Base-by-base conservation (phyloP, 2,888 invertebrate genomes). In the Plagodis dolabraria region DNA sequence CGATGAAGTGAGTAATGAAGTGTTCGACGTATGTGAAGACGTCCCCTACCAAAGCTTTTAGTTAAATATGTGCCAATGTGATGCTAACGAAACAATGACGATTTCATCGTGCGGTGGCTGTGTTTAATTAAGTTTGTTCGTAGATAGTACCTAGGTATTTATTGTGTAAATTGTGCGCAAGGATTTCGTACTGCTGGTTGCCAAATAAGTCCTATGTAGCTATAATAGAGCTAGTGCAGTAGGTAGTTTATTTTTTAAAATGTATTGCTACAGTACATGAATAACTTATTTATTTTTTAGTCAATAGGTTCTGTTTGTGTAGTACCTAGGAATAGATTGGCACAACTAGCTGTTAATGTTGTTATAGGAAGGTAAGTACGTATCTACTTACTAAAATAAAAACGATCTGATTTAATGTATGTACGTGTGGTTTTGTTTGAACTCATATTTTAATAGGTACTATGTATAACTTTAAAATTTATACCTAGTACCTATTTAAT, bases 41-140 rank as follows among this genome's bases (percentile, higher is more conserved):
- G 40, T 53, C 47, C 12, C 53, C 47, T n/a, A 44, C 48, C 12
- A 62, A 59, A 51, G 54, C 60, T 60, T 38, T 38, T 10, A 42
- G n/a, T 42, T 42, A 42, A 6, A 6, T n/a, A 10, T 10, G n/a
- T 42, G 42, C 42, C 42, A 10, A 42, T n/a, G 9, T 10, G 42
- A 42, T n/a, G 9, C 5, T 42, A 42, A n/a, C 2, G 42, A 2
- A n/a, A 10, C n/a, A 8, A n/a, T 42, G n/a, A 42, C 5, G 42
- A 42, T 38, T 7, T 8, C 38, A 5, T 38, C 7, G 10, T 9
- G 0, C 2, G 6, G 42, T 42, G 36, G 42, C 42, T 42, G 42
- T 42, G 42, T 10, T 42, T 9, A 8, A 5, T 38, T 38, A 9
- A 9, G 38, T 38, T 38, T 2, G 9, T 38, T 38, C 38, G 9